Evolutionary conservation across 1,140 invertebrate species (phyloP).

Genomic region (Drosophila littoralis): DNA sequence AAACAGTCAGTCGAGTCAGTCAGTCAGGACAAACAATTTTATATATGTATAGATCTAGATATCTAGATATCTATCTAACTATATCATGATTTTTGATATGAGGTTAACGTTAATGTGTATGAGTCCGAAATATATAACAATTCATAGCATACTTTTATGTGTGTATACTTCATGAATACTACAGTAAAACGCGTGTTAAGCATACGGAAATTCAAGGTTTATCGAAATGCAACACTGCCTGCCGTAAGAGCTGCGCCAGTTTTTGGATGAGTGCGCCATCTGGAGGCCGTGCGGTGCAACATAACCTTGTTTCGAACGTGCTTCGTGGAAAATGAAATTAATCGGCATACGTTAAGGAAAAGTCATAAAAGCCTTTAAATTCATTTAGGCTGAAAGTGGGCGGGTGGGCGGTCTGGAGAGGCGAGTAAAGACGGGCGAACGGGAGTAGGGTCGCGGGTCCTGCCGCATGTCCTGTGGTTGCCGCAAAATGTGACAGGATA

Average conservation of each 20-base stretch:
- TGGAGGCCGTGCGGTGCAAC: constrained; percentile 12
- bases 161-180: too few species aligned
- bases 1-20: too few species aligned
- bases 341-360: constrained; percentile 64
- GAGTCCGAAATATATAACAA: too few species aligned
- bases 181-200: not conserved
- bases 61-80: too few species aligned
- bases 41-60: too few species aligned
- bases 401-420: not conserved
- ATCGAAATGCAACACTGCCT: not conserved
- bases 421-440: not conserved
- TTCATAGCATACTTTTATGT: too few species aligned
- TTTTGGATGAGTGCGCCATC: constrained; percentile 6
- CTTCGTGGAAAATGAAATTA: constrained; percentile 67
- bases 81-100: too few species aligned
- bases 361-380: constrained; percentile 71
- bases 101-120: too few species aligned
- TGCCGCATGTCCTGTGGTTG: constrained; percentile 50
- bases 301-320: constrained; percentile 42
- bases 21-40: too few species aligned
- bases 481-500: constrained; percentile 73
- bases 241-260: not conserved
- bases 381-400: constrained; percentile 53
- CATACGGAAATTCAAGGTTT: not conserved
- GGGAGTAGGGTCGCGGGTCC: not conserved